Percentiles rank a stretch among this genome's conserved stretches.
Conservation (phyloP, 2,113 vertebrate species). For the Pongo pygmaeus region DNA sequence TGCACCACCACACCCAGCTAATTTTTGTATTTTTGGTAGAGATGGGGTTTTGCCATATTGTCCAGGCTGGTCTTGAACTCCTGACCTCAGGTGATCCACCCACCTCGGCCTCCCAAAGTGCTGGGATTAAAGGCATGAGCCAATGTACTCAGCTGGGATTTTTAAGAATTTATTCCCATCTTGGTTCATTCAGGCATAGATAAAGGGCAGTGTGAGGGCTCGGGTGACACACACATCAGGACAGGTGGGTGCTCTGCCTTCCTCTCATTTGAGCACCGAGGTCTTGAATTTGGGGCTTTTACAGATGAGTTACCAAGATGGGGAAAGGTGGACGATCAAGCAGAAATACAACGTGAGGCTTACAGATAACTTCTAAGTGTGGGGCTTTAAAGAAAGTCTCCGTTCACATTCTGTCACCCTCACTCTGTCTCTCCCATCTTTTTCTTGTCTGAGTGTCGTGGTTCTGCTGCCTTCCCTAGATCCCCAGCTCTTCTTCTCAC, state of each 20-base stretch:
- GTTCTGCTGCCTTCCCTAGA: rapidly evolving
- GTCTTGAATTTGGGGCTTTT: not conserved
- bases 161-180: not conserved
- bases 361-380: not conserved
- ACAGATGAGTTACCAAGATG: not conserved
- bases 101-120: too few relatives aligned
- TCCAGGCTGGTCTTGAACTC: too few relatives aligned
- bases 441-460: not conserved
- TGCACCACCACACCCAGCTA: too few relatives aligned
- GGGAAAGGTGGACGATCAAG: not conserved
- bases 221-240: too few relatives aligned
- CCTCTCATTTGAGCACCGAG: rapidly evolving
- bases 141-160: too few relatives aligned
- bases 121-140: too few relatives aligned
- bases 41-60: too few relatives aligned
- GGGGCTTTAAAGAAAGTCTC: not conserved
- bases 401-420: rapidly evolving
- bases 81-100: too few relatives aligned
- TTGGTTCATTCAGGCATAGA: not conserved
- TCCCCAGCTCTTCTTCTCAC: rapidly evolving
- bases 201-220: not conserved
- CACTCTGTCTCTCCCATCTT: not conserved
- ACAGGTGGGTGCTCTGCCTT: rapidly evolving
- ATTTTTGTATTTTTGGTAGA: too few relatives aligned
- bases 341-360: not conserved